These are phyloP conservation scores for Scolopax rusticola DNA, from an alignment of 2,797 vertebrate genomes.

Conservation along the genomic window DNA sequence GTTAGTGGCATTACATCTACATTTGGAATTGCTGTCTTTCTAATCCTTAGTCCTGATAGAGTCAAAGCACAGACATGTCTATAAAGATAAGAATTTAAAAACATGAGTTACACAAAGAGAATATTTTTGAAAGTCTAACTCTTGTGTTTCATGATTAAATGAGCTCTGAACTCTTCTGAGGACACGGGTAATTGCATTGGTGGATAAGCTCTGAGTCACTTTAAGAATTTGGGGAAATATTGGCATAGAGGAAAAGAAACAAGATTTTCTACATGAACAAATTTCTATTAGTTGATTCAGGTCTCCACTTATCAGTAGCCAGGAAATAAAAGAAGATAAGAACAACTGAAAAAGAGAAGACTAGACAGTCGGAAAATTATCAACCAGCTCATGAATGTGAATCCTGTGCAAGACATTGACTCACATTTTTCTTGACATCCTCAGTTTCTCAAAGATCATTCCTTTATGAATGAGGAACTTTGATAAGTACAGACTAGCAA, in stretches of 20 bases:
- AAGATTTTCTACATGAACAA: not conserved
- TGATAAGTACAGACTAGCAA: not conserved
- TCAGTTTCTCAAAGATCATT: not conserved
- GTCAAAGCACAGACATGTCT: not conserved
- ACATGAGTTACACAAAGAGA: not conserved
- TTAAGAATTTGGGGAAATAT: not conserved
- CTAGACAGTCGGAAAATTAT: not conserved
- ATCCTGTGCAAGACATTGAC: not conserved
- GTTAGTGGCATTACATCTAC: not conserved
- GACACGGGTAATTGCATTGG: not conserved
- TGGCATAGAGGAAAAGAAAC: not conserved
- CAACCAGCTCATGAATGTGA: not conserved
- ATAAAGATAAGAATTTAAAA: conserved; percentile 30
- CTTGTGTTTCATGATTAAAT: conserved; percentile 1
- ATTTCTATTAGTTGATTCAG: not conserved
- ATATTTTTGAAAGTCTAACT: not conserved
- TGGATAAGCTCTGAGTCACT: not conserved
- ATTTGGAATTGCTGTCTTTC: not conserved
- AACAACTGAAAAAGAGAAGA: not conserved
- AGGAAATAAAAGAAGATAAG: not conserved
- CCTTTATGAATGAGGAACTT: not conserved
- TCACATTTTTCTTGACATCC: not conserved
- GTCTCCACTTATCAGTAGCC: not conserved
- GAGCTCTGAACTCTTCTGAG: not conserved
- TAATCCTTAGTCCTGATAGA: not conserved